phyloP scores from a whole-genome alignment of 92 coral and sea anemone genomes.

The Pocillopora meandrina region DNA sequence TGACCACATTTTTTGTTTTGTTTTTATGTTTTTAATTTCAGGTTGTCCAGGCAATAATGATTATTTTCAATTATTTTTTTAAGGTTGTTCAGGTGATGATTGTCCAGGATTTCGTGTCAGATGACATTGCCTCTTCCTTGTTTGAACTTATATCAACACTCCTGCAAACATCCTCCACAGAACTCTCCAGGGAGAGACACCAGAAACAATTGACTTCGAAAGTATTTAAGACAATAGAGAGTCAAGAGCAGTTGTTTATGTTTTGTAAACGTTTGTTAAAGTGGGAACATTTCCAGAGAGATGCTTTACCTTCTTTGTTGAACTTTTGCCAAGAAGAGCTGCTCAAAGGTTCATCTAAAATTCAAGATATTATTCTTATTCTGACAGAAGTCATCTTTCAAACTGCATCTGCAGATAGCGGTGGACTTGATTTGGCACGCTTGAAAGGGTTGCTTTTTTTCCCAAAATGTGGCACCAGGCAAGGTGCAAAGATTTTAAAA shows the following conservation, averaged over 20 bases:
- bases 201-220: constrained; percentile 46
- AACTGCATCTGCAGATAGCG: constrained; percentile 23
- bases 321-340: constrained; percentile 59
- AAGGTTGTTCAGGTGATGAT: constrained; percentile 46
- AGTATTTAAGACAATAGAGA: constrained; percentile 42
- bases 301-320: constrained; percentile 64
- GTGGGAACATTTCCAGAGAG: constrained; percentile 66
- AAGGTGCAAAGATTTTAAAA: constrained; percentile 55
- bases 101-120: constrained; percentile 9
- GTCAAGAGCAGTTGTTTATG: constrained; percentile 37
- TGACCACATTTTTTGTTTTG: too few species aligned
- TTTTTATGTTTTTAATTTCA: too few species aligned
- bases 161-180: constrained; percentile 64
- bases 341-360: constrained; percentile 38
- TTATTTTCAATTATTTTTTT: background rate
- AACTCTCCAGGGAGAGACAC: constrained; percentile 53
- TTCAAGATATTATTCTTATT: constrained; percentile 58
- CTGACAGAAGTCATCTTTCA: constrained; percentile 62
- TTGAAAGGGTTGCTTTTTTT: constrained; percentile 63
- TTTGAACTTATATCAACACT: constrained; percentile 67
- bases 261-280: constrained; percentile 67
- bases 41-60: background rate
- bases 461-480: constrained; percentile 71
- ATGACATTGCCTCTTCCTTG: constrained; percentile 22
- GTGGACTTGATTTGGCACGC: constrained; percentile 44